These are phyloP conservation scores for Girardinus metallicus DNA, from an alignment of 2,797 vertebrate species.

Conservation along the genomic window DNA sequence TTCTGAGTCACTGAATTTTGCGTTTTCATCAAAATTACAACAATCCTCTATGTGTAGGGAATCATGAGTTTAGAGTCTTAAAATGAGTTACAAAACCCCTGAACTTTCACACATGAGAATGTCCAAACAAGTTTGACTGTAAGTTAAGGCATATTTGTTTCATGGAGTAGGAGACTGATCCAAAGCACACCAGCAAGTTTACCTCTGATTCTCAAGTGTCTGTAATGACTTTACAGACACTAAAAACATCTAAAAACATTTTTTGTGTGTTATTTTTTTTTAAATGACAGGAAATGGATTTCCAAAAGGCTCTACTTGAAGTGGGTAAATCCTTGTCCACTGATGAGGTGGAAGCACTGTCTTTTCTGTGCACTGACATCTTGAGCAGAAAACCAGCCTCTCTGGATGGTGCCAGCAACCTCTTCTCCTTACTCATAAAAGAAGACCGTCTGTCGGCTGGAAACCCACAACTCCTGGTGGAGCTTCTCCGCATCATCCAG, in stretches of 20 bases:
- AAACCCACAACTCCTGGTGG: constrained; percentile 59
- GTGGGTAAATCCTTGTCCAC: constrained; percentile 40
- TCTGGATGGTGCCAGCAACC: constrained; percentile 34
- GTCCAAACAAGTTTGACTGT: not conserved
- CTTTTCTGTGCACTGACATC: constrained; percentile 78
- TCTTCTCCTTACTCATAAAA: constrained; percentile 66
- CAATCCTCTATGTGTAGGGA: no score
- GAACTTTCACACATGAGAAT: no score
- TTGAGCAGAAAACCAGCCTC: constrained; percentile 39
- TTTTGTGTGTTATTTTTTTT: constrained; percentile 10
- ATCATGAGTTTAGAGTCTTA: no score
- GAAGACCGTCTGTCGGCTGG: constrained; percentile 53
- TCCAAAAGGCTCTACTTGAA: constrained; percentile 59
- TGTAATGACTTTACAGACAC: not conserved
- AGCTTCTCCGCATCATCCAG: constrained; percentile 68
- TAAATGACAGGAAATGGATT: constrained; percentile 60
- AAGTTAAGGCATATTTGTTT: not conserved
- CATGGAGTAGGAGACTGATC: not conserved
- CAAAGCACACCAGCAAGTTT: not conserved
- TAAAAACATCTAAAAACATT: not conserved
- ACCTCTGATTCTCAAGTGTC: not conserved
- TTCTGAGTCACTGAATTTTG: no score
- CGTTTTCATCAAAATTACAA: no score
- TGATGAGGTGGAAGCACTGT: constrained; percentile 61
- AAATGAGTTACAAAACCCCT: not conserved